These are phyloP conservation scores for Melanostoma scalare DNA, from an alignment of 2,888 invertebrate species.

Conservation along the genomic window DNA sequence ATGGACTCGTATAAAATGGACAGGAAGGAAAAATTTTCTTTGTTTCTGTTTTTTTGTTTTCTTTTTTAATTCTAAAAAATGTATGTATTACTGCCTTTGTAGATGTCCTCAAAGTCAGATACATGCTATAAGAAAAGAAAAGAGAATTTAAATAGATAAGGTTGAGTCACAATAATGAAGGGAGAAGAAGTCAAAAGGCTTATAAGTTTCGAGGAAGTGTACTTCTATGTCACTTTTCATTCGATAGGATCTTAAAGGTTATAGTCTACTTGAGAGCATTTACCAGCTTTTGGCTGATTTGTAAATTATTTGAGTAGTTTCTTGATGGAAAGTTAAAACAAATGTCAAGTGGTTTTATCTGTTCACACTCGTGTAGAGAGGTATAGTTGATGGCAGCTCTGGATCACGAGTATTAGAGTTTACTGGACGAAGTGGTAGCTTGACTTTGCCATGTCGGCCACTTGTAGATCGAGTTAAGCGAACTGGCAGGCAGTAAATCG, in stretches of 20 bases:
- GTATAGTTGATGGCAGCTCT: slow-evolving; percentile 33
- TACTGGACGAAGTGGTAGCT: slow-evolving; percentile 47
- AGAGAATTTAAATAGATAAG: slow-evolving; percentile 45
- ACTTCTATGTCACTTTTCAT: slow-evolving; percentile 46
- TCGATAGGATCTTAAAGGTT: not conserved
- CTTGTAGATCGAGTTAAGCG: slow-evolving; percentile 51
- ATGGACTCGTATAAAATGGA: slow-evolving; percentile 12
- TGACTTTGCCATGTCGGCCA: slow-evolving; percentile 44
- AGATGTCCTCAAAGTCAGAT: slow-evolving; percentile 86
- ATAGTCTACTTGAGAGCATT: not conserved
- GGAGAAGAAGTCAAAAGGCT: slow-evolving; percentile 22
- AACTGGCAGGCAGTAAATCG: slow-evolving; percentile 64
- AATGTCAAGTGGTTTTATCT: slow-evolving; percentile 12
- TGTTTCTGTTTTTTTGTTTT: too few relatives aligned
- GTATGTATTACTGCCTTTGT: slow-evolving; percentile 92
- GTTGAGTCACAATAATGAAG: not conserved
- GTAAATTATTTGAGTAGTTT: not conserved
- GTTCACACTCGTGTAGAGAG: slow-evolving; percentile 47
- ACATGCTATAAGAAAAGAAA: slow-evolving; percentile 85
- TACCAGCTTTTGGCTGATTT: slow-evolving; percentile 38
- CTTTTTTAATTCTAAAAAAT: slow-evolving; percentile 86
- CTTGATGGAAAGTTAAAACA: not conserved
- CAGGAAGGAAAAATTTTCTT: slow-evolving; percentile 25
- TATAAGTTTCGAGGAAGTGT: slow-evolving; percentile 21
- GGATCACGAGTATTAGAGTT: slow-evolving; percentile 42